phyloP scores from a whole-genome alignment of 2,113 vertebrate species.

The Myiozetetes cayanensis region DNA sequence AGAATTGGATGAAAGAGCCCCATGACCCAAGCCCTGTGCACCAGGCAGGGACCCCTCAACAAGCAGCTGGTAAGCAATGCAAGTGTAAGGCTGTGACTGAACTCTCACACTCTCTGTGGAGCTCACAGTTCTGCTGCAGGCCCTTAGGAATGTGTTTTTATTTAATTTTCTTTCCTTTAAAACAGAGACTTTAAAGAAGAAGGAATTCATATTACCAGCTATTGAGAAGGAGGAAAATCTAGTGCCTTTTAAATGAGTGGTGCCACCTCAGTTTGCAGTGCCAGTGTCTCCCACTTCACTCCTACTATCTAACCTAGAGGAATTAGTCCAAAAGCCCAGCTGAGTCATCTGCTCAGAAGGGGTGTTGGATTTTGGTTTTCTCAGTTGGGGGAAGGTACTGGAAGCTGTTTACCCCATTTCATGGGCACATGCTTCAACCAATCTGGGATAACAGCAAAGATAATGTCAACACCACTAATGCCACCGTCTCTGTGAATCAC shows the following conservation, averaged over 20 bases:
- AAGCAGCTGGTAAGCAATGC: background rate
- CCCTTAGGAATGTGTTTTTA: background rate
- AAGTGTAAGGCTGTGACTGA: background rate
- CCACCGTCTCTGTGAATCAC: background rate
- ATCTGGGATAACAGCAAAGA: background rate
- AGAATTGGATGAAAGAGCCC: background rate
- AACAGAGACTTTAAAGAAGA: background rate
- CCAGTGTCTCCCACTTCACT: background rate
- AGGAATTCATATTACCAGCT: background rate
- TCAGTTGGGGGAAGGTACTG: background rate
- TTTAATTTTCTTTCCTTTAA: background rate
- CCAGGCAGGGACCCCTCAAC: background rate
- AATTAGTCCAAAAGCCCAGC: background rate
- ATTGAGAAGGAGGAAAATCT: background rate
- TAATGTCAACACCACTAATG: fast-evolving
- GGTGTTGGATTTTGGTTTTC: background rate
- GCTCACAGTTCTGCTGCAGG: background rate
- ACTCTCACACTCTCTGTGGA: background rate
- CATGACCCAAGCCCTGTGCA: background rate
- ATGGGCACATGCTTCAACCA: background rate
- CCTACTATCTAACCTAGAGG: background rate
- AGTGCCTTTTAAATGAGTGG: background rate
- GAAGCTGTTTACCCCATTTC: background rate
- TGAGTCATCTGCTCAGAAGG: background rate
- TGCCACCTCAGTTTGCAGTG: background rate